Conservation (phyloP, 2,113 vertebrate species). For the Xerus inauris region DNA sequence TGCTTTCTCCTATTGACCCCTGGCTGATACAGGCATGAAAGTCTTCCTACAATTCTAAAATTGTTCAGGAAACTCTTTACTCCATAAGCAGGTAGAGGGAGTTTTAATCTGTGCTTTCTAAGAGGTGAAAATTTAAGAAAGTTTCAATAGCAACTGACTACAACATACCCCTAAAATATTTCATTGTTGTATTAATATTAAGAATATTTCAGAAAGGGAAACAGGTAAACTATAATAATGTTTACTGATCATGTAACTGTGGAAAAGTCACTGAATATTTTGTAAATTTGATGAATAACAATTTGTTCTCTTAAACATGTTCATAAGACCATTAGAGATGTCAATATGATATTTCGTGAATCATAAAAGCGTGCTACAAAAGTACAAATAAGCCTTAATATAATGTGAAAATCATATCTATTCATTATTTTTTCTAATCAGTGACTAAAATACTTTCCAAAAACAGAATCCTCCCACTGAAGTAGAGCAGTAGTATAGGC, state of each 20-base stretch:
- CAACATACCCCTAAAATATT: not conserved
- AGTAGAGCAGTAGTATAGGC: not conserved
- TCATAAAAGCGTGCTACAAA: conserved; percentile 2
- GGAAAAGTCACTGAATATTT: not conserved
- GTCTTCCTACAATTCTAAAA: not conserved
- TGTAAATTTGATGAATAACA: conserved; percentile 37
- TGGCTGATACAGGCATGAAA: not conserved
- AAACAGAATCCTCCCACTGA: conserved; percentile 57
- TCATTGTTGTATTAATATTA: conserved; percentile 29
- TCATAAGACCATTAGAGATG: not conserved
- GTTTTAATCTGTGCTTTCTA: conserved; percentile 35
- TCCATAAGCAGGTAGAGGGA: not conserved
- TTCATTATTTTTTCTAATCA: conserved; percentile 65
- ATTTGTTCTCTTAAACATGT: conserved; percentile 49
- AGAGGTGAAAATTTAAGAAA: not conserved
- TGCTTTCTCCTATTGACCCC: not conserved
- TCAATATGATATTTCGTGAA: conserved; percentile 17
- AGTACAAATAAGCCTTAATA: conserved; percentile 48
- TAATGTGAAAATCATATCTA: conserved; percentile 53
- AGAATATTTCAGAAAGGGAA: conserved; percentile 12
- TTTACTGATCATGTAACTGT: not conserved
- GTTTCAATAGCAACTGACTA: not conserved
- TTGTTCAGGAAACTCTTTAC: not conserved
- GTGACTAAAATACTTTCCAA: conserved; percentile 55
- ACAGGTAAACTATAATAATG: conserved; percentile 25